Evolutionary conservation across 2,113 vertebrate genomes (phyloP), one percentile per base, ranked within the genome.

Genomic region (Eulemur macaco): DNA sequence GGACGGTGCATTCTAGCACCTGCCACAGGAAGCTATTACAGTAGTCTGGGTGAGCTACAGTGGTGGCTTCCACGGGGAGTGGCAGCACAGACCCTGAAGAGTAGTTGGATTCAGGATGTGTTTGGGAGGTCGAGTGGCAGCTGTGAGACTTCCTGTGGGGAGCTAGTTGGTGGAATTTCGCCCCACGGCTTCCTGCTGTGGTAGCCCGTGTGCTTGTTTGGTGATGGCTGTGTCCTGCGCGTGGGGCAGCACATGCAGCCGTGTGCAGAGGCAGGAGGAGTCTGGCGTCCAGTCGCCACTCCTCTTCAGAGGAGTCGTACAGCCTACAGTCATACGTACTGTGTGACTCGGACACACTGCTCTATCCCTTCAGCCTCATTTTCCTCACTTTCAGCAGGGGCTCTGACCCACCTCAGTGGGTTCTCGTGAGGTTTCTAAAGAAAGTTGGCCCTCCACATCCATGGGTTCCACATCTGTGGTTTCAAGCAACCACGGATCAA

Each of bases 371-470:
- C 12, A 21, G 47, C 45, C 29, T 80, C 34, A 12, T 64, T 76
- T 29, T 60, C 14, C n/a, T 87, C 27, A 56, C 13, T 69, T 84
- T 68, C 34, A 0, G 39, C 1, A 29, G 39, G 4, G 2, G 27
- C 23, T 58, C 39, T 82, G 34, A 10, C 7, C 54, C 2, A 25
- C 23, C 23, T 87, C 10, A 5, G 1, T 47, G 81, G 47, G 60
- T 27, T 94, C 31, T 39, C 78, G 39, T 25, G 68, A 71, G 86
- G 39, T 82, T 86, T 89, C 73, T 56, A 42, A 73, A 20, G 69
- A 31, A 73, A 6, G 13, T 3, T 73, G 23, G 39, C 23, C 39
- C 1, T 73, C 69, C 25, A 15, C 42, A 27, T 73, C 39, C 69
- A 45, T 73, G 39, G 25, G 11, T 73, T 73, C 69, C 39, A 73